Conservation (phyloP, 2,888 invertebrate genomes). For the Drosophila mimetica region DNA sequence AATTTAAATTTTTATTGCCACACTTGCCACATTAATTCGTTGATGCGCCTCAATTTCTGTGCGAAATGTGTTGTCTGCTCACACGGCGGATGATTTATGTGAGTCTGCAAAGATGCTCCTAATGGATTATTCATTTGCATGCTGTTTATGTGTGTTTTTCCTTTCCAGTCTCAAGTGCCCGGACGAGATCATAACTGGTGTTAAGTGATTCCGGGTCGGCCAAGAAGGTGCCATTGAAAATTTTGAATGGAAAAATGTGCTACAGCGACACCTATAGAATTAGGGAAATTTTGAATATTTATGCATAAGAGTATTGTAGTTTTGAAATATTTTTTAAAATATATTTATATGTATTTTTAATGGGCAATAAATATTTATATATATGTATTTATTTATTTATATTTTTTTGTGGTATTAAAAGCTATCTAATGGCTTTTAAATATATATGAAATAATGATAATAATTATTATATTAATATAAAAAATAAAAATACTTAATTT, state of each 20-base stretch:
- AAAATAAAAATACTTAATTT: no score
- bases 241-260: neutral
- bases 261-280: no score
- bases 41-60: slow-evolving; percentile 43
- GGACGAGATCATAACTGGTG: slow-evolving; percentile 1
- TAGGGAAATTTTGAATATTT: neutral
- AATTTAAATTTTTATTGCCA: slow-evolving; percentile 69
- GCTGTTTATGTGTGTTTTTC: neutral
- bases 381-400: no score
- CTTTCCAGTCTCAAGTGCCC: neutral
- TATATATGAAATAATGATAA: no score
- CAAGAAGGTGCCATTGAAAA: neutral
- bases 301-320: neutral
- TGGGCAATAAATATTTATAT: neutral
- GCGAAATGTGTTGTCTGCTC: slow-evolving; percentile 44
- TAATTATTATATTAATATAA: no score
- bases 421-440: no score
- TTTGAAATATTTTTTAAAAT: no score
- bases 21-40: slow-evolving; percentile 56
- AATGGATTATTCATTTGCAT: slow-evolving; percentile 22
- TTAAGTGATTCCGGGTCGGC: slow-evolving; percentile 1
- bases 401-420: no score
- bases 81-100: slow-evolving; percentile 31
- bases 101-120: slow-evolving; percentile 14
- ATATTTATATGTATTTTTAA: neutral